These are phyloP conservation scores for Cephus runcator DNA, from an alignment of 2,888 invertebrate species.

Conservation along the genomic window DNA sequence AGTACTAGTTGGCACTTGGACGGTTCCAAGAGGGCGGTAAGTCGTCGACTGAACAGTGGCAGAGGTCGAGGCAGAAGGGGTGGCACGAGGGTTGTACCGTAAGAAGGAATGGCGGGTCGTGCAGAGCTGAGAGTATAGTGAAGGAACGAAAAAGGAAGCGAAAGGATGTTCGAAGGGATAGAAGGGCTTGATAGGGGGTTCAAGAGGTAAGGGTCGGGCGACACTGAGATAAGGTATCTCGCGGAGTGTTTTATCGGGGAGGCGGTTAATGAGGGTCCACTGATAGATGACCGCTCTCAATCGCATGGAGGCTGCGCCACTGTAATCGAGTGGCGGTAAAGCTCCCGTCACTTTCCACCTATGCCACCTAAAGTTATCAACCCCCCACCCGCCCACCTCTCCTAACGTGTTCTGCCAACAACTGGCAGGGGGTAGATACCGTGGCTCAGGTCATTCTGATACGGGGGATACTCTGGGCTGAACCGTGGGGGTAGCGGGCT, in stretches of 20 bases:
- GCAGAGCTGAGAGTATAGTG: background rate
- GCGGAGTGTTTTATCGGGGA: conserved; percentile 50
- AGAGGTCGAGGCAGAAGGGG: background rate
- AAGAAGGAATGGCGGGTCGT: background rate
- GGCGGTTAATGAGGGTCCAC: conserved; percentile 56
- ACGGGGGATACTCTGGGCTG: background rate
- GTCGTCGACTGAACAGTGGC: background rate
- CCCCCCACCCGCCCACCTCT: background rate
- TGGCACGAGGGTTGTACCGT: background rate
- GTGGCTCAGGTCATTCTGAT: background rate
- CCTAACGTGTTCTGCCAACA: background rate
- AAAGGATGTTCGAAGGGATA: conserved; percentile 3
- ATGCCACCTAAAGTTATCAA: conserved; percentile 9
- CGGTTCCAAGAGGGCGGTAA: conserved; percentile 4
- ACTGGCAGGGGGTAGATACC: background rate
- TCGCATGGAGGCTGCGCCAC: conserved; percentile 14
- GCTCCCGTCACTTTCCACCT: conserved; percentile 31
- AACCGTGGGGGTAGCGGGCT: background rate
- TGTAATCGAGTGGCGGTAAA: conserved; percentile 22
- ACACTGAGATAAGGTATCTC: conserved; percentile 51
- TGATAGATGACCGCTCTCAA: conserved; percentile 42
- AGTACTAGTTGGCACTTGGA: conserved; percentile 17
- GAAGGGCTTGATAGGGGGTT: background rate
- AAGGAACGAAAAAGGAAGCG: background rate
- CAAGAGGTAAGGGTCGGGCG: conserved; percentile 19